These are phyloP conservation scores for Rhinoraja longicauda DNA, from an alignment of 2,797 vertebrate genomes.

Conservation along the genomic window DNA sequence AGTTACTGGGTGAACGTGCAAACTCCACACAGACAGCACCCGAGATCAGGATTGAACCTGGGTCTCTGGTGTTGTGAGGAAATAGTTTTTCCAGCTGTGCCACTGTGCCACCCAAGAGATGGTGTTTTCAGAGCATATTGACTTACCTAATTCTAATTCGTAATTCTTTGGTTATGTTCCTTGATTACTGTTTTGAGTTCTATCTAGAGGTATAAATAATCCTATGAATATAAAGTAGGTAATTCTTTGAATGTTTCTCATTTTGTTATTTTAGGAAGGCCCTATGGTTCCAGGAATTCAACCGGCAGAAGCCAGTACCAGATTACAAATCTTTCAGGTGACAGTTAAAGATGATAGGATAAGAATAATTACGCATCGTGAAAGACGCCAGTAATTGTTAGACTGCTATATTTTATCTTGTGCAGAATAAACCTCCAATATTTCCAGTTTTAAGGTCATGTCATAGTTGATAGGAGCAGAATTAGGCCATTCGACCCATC, in stretches of 20 bases:
- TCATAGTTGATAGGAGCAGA: no score
- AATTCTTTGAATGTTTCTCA: background rate
- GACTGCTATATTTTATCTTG: background rate
- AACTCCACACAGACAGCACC: no score
- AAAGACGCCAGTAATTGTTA: background rate
- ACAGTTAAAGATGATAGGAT: background rate
- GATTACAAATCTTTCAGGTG: conserved; percentile 69
- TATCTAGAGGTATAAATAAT: background rate
- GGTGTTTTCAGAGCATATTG: no score
- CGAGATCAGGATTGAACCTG: no score
- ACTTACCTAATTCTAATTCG: no score
- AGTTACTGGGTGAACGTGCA: no score
- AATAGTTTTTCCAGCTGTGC: no score
- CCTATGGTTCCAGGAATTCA: conserved; percentile 66
- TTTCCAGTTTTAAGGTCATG: background rate
- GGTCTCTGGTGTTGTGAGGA: no score
- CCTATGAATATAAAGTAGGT: no score
- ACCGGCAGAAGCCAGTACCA: conserved; percentile 68
- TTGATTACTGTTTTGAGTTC: background rate
- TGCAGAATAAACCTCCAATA: background rate
- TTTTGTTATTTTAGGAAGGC: conserved; percentile 61
- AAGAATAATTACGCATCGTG: background rate
- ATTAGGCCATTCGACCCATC: no score
- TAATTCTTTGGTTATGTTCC: no score
- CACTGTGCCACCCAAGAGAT: no score